A percentile compares a stretch with the other conserved stretches of the same genome.
These are phyloP conservation scores for Hipposideros larvatus DNA, from an alignment of 2,797 vertebrate genomes.

Conservation along the genomic window DNA sequence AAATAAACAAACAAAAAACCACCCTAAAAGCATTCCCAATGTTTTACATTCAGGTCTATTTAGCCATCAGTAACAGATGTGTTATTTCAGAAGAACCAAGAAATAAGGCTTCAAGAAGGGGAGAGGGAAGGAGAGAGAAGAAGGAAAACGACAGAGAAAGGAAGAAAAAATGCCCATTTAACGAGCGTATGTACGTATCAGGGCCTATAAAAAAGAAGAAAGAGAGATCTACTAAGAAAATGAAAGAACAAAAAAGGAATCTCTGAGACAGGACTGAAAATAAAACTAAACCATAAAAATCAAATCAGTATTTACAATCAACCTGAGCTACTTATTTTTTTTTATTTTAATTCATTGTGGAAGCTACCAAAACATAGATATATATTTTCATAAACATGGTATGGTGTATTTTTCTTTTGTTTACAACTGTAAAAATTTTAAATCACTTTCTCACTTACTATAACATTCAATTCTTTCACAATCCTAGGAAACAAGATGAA, in stretches of 20 bases:
- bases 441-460: neutral
- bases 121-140: neutral
- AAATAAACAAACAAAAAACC: too few relatives aligned
- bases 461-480: conserved; percentile 9
- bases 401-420: neutral
- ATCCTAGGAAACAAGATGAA: conserved; percentile 12
- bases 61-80: neutral
- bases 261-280: conserved; percentile 39
- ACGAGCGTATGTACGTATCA: neutral
- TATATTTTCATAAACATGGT: neutral
- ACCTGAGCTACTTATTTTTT: neutral
- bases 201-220: neutral
- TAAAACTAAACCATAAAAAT: conserved; percentile 1
- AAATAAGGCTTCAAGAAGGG: neutral
- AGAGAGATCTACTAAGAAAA: neutral
- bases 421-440: neutral
- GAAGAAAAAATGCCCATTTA: conserved; percentile 33
- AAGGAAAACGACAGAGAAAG: conserved; percentile 20
- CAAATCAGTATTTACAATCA: neutral
- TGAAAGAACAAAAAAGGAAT: neutral
- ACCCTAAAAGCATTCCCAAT: neutral
- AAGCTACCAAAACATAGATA: neutral
- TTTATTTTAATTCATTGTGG: neutral
- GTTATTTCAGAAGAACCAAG: neutral
- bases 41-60: conserved; percentile 12